A percentile compares a stretch with the other conserved stretches of the same genome.
These are phyloP conservation scores for Xenopus laevis DNA, from an alignment of 2,113 vertebrate species.

Conservation along the genomic window DNA sequence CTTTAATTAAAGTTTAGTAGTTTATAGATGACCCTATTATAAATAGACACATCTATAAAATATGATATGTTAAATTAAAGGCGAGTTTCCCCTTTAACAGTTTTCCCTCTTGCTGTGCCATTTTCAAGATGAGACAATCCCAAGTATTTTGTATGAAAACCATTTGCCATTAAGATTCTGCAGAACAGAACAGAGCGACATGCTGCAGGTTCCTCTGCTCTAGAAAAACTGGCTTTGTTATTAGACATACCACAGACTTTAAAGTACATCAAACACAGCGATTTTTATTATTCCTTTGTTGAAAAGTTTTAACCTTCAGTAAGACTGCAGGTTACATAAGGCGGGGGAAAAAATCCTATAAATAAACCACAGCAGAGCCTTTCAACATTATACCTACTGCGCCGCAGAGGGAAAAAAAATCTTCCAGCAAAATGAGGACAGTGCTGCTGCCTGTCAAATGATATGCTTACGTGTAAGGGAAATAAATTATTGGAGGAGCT, in stretches of 20 bases:
- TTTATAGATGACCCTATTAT: too few species aligned
- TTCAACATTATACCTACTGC: slow-evolving; percentile 40
- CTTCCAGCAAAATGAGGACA: slow-evolving; percentile 24
- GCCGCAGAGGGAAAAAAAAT: slow-evolving; percentile 19
- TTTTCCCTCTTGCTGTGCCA: too few species aligned
- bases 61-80: too few species aligned
- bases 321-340: slow-evolving; percentile 41
- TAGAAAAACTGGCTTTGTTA: slow-evolving; percentile 36
- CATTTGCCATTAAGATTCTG: slow-evolving; percentile 14
- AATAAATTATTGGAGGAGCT: slow-evolving; percentile 5
- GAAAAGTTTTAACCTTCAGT: slow-evolving; percentile 44
- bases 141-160: slow-evolving; percentile 27
- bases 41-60: too few species aligned
- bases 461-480: slow-evolving; percentile 18
- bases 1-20: too few species aligned
- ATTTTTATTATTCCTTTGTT: slow-evolving; percentile 44
- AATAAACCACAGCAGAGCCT: slow-evolving; percentile 35
- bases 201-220: slow-evolving; percentile 13
- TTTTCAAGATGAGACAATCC: slow-evolving; percentile 7
- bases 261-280: slow-evolving; percentile 31
- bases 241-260: slow-evolving; percentile 34
- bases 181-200: slow-evolving; percentile 12
- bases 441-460: slow-evolving; percentile 21
- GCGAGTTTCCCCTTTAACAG: too few species aligned
- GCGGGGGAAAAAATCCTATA: slow-evolving; percentile 35